Evolutionary conservation across 2,113 vertebrate species (phyloP).

Genomic region (Tetrao urogallus): DNA sequence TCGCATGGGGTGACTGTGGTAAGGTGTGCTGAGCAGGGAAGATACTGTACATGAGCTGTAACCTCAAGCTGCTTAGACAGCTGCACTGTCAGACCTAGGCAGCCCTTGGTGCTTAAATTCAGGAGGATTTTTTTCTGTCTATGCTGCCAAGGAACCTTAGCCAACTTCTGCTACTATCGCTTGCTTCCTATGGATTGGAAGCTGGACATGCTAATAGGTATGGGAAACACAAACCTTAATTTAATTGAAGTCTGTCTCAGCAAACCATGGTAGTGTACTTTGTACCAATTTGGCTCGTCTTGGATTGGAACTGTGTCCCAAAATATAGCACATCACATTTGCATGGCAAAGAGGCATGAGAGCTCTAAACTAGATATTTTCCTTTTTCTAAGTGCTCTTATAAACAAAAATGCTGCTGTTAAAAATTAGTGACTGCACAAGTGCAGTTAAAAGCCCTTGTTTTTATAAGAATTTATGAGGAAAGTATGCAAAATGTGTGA

Average conservation of each 20-base stretch:
- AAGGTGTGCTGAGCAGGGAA: background rate
- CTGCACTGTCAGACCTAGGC: background rate
- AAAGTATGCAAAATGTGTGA: background rate
- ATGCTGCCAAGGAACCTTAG: background rate
- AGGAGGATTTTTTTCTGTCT: background rate
- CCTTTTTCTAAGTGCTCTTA: background rate
- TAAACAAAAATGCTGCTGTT: background rate
- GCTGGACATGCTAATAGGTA: background rate
- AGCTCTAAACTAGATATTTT: slow-evolving; percentile 1
- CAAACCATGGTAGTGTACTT: background rate
- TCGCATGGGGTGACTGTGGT: background rate
- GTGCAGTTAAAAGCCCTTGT: background rate
- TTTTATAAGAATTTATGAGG: slow-evolving; percentile 3
- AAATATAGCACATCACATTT: background rate
- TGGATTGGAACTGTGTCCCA: background rate
- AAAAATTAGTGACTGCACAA: background rate
- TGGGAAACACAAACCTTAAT: background rate
- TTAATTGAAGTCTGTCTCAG: background rate
- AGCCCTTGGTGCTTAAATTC: background rate
- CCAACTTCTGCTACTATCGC: background rate
- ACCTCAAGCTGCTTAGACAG: background rate
- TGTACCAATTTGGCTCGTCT: background rate
- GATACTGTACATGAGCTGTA: background rate
- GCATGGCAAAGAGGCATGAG: background rate
- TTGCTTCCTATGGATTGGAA: background rate